These are phyloP conservation scores for Hymenopus coronatus DNA, from an alignment of 2,888 invertebrate genomes.

Conservation along the genomic window DNA sequence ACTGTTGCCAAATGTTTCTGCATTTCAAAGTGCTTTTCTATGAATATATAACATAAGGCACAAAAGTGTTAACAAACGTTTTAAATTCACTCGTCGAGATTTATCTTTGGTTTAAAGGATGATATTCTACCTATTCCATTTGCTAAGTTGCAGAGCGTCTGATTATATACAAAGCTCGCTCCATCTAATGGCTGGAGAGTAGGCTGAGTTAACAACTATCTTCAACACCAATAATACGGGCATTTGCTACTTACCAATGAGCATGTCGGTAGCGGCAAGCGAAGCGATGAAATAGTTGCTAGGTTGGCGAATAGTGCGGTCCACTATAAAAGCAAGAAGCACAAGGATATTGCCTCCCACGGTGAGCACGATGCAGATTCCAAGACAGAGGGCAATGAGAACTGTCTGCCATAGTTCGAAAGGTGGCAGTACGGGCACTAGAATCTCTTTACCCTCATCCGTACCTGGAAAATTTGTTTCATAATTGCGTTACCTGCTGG, in stretches of 20 bases:
- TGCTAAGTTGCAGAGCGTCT: no score
- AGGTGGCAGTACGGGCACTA: slow-evolving; percentile 68
- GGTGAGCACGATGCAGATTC: slow-evolving; percentile 86
- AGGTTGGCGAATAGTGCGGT: slow-evolving; percentile 90
- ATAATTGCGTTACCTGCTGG: neutral
- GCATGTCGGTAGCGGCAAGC: slow-evolving; percentile 92
- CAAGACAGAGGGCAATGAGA: slow-evolving; percentile 81
- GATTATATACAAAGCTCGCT: no score
- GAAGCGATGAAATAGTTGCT: slow-evolving; percentile 99
- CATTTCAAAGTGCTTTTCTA: no score
- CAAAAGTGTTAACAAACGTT: no score
- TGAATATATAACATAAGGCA: no score
- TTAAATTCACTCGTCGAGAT: no score
- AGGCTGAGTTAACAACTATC: no score
- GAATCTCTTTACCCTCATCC: slow-evolving; percentile 29
- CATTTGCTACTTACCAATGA: slow-evolving; percentile 70
- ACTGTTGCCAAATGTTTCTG: no score
- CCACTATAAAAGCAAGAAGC: slow-evolving; percentile 90
- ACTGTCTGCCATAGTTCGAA: slow-evolving; percentile 89
- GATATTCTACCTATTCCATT: no score
- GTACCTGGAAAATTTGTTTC: neutral
- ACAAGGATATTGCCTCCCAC: slow-evolving; percentile 95
- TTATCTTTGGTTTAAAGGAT: no score
- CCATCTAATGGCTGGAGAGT: no score
- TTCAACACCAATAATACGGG: no score